Evolutionary conservation across 2,888 invertebrate species (phyloP), one percentile per base, ranked within the genome.

Genomic region (Hofmannophila pseudospretella): DNA sequence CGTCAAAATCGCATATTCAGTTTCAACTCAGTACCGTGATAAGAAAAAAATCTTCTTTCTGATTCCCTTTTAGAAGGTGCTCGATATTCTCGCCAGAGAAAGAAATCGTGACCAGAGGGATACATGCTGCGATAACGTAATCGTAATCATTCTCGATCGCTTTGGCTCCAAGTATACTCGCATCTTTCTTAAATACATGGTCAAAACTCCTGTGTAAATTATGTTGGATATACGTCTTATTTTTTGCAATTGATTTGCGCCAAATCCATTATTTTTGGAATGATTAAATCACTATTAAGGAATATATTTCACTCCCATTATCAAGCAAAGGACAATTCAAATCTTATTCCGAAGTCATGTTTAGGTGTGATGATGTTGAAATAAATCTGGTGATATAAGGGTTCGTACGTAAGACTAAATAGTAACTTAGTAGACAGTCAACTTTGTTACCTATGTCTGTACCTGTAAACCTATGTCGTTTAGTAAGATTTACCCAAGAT

Each of bases 41-140:
- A 5, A 16, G 3, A 16, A 16, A 62, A 64, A 56, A 49, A 57
- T 50, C 53, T 55, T 66, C 59, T 65, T 54, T 32, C 50, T 56
- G 51, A 54, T 7, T 5, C 28, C 13, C 28, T 11, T n/a, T n/a
- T 26, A 28, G 7, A n/a, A 8, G 13, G 28, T 12, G n/a, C 13
- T 28, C 13, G 28, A 28, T 28, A 28, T 26, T 28, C 30, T 30
- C n/a, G n/a, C 5, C 9, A 19, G 4, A 30, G 12, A 16, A 30
- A 19, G 30, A 9, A 30, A 16, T 16, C 10, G 10, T 16, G 16
- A 30, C 12, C 11, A 22, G 8, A 10, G 23, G 22, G 16, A 3
- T 5, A 16, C 16, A 3, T 16, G 16, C 16, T 26, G 12, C 23
- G 22, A 26, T 25, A 34, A 34, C 27, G 30, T 22, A 34, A 39